These are phyloP conservation scores for Drosophila nannoptera DNA, from an alignment of 1,140 invertebrate genomes.

Conservation along the genomic window DNA sequence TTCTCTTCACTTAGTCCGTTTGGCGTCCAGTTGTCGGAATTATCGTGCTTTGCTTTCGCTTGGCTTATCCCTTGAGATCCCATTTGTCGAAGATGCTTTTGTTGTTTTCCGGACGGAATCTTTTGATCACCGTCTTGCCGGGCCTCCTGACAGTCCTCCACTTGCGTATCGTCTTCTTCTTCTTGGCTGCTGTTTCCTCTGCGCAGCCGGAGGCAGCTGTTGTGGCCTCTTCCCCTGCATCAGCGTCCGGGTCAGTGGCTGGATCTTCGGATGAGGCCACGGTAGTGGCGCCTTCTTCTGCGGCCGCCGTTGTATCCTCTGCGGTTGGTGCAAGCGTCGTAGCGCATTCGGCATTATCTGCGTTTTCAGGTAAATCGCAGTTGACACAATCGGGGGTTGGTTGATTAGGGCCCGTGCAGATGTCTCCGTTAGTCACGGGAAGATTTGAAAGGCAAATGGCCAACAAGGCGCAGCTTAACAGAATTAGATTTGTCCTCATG, in stretches of 20 bases:
- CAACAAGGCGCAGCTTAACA: conserved; percentile 13
- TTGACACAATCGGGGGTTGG: no score
- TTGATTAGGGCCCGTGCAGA: no score
- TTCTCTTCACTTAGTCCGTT: no score
- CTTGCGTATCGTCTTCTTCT: not conserved
- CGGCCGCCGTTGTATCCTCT: not conserved
- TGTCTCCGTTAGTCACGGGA: not conserved
- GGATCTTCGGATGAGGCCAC: not conserved
- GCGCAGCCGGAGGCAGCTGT: not conserved
- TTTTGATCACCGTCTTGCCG: conserved; percentile 6
- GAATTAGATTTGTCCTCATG: conserved; percentile 8
- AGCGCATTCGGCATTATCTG: no score
- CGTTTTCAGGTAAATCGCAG: no score
- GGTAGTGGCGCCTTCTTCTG: not conserved
- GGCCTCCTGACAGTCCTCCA: not conserved
- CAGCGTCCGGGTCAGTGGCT: not conserved
- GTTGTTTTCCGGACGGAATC: not conserved
- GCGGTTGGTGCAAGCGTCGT: not conserved
- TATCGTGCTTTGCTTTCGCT: no score
- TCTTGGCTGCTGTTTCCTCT: not conserved
- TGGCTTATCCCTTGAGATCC: not conserved
- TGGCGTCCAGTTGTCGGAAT: no score
- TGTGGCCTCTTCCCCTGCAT: not conserved
- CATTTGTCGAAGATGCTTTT: not conserved
- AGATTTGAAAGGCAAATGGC: conserved; percentile 10